phyloP scores from a whole-genome alignment of 1,140 invertebrate species.

The Megalonaias nervosa region DNA sequence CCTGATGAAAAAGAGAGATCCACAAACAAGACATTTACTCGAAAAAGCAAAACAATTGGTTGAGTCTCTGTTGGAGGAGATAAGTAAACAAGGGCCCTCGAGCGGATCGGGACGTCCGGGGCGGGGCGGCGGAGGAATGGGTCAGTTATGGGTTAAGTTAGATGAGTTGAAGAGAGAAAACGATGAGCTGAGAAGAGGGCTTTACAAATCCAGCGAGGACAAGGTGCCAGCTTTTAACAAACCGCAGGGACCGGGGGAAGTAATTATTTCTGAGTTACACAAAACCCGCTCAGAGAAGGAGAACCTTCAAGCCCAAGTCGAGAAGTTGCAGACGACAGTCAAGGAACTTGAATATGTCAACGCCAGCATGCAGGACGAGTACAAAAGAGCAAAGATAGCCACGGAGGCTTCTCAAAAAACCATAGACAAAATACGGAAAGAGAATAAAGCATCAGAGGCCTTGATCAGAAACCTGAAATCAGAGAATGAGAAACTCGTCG shows the following conservation, averaged over 20 bases:
- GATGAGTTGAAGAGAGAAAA: constrained; percentile 67
- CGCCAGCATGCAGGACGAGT: constrained; percentile 58
- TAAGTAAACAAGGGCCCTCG: constrained; percentile 23
- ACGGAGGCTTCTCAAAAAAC: constrained; percentile 58
- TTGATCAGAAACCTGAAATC: constrained; percentile 47
- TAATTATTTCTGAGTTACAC: constrained; percentile 55
- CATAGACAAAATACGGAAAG: constrained; percentile 56
- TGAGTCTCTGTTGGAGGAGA: constrained; percentile 51
- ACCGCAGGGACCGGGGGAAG: constrained; percentile 56
- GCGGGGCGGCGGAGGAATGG: constrained; percentile 54
- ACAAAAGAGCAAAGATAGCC: constrained; percentile 57
- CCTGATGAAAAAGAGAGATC: constrained; percentile 62
- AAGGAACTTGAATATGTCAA: constrained; percentile 58
- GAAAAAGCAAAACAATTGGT: constrained; percentile 61
- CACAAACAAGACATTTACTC: constrained; percentile 60
- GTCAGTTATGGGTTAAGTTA: constrained; percentile 65
- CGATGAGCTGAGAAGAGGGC: constrained; percentile 53
- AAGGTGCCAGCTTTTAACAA: constrained; percentile 43
- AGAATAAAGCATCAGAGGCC: constrained; percentile 53
- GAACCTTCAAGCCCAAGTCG: constrained; percentile 46
- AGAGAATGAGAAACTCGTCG: constrained; percentile 47
- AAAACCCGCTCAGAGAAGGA: constrained; percentile 56
- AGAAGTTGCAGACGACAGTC: constrained; percentile 53
- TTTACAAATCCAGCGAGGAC: constrained; percentile 41
- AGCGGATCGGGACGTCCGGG: constrained; percentile 18